A percentile compares a stretch with the other conserved stretches of the same genome.
These are phyloP conservation scores for Osmoderma eremita DNA, from an alignment of 2,888 invertebrate genomes.

Conservation along the genomic window DNA sequence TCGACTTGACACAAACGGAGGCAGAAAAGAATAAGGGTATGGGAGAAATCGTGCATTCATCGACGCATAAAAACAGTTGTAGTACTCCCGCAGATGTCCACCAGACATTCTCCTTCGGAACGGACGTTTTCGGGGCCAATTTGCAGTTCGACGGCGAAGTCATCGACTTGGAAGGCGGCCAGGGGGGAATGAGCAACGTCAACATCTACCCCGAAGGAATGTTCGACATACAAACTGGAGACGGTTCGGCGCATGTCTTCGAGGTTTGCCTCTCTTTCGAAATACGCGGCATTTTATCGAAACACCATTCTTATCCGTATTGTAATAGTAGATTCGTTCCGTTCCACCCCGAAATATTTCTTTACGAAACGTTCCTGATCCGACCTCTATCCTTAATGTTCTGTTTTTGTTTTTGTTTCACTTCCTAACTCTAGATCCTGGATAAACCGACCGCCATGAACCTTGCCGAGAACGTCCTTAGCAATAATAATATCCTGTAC, in stretches of 20 bases:
- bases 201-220: constrained; percentile 39
- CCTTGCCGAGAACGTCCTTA: constrained; percentile 37
- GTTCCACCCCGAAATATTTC: background rate
- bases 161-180: constrained; percentile 35
- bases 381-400: constrained; percentile 3
- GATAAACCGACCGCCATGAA: constrained; percentile 42
- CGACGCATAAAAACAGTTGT: no score
- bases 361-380: background rate
- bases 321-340: no score
- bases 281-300: background rate
- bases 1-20: constrained; percentile 33
- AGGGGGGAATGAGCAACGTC: constrained; percentile 35
- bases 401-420: background rate
- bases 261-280: constrained; percentile 28
- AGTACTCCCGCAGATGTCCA: constrained; percentile 8
- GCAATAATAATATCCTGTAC: constrained; percentile 29
- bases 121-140: constrained; percentile 37
- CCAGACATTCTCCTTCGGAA: constrained; percentile 34
- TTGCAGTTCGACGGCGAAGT: constrained; percentile 41
- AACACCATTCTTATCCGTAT: no score
- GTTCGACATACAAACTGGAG: constrained; percentile 35
- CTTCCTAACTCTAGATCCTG: constrained; percentile 35
- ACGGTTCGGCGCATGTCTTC: constrained; percentile 38
- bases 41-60: no score
- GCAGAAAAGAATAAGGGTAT: constrained; percentile 30